Evolutionary conservation across 1,140 invertebrate species (phyloP).

Genomic region (Drosophila sturtevanti): DNA sequence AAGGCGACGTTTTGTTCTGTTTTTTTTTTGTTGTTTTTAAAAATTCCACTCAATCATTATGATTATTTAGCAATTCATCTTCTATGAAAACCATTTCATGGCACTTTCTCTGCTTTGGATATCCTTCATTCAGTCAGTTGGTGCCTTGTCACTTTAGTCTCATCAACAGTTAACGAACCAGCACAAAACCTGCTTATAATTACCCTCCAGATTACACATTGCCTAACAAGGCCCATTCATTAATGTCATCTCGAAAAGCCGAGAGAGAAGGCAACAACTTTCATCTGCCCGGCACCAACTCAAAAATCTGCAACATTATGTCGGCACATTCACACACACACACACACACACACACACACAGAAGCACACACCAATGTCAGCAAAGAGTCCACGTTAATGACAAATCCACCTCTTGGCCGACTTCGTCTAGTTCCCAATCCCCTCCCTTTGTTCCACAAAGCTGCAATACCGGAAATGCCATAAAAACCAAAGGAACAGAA

Average conservation of each 20-base stretch:
- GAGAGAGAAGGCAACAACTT: not conserved
- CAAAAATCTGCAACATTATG: conserved; percentile 14
- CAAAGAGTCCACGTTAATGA: conserved; percentile 10
- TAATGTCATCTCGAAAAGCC: conserved; percentile 13
- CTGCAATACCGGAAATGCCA: conserved; percentile 14
- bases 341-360: not conserved
- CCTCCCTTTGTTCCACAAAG: conserved; percentile 1
- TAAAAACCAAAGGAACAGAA: conserved; percentile 10
- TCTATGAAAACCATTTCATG: not conserved
- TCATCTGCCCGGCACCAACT: not conserved
- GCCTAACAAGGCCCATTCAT: conserved; percentile 20
- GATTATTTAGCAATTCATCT: conserved; percentile 14
- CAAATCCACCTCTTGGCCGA: conserved; percentile 10
- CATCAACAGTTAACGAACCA: conserved; percentile 19
- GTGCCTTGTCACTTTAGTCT: conserved; percentile 9
- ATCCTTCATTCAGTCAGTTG: not conserved
- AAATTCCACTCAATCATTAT: not conserved
- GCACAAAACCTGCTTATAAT: conserved; percentile 21
- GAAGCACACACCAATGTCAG: not conserved
- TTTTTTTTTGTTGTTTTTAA: not conserved
- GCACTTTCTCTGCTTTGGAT: not conserved
- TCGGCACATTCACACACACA: not conserved
- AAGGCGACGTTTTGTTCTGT: too few species aligned
- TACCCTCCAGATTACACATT: conserved; percentile 21
- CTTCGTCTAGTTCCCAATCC: not conserved